These are phyloP conservation scores for Heliothis virescens DNA, from an alignment of 1,140 invertebrate genomes.

Conservation along the genomic window DNA sequence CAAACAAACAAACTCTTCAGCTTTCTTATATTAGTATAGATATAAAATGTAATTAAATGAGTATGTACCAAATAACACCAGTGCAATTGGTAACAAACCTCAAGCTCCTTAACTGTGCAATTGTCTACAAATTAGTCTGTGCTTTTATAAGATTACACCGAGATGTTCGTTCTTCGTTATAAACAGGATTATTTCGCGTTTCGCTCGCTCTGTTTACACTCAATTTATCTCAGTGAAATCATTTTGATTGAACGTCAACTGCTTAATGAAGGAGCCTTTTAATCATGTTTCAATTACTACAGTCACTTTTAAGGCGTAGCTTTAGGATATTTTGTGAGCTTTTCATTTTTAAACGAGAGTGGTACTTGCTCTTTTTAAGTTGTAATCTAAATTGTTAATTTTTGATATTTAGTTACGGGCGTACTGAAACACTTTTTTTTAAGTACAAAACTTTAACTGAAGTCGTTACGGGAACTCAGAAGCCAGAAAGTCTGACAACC, in stretches of 20 bases:
- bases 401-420: neutral
- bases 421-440: no score
- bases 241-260: constrained; percentile 45
- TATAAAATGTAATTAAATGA: no score
- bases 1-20: no score
- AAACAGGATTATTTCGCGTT: constrained; percentile 47
- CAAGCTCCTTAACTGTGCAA: constrained; percentile 51
- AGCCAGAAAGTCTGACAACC: no score
- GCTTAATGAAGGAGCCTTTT: constrained; percentile 44
- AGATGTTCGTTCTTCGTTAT: constrained; percentile 48
- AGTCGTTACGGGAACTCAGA: no score
- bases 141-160: constrained; percentile 56
- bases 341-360: no score
- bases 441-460: no score
- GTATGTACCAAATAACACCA: no score
- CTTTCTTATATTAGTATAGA: no score
- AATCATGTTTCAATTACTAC: constrained; percentile 24
- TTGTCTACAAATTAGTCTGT: constrained; percentile 59
- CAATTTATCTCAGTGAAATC: constrained; percentile 47
- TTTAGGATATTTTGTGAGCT: neutral
- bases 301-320: neutral
- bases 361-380: no score
- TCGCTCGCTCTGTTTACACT: constrained; percentile 46
- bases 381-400: neutral
- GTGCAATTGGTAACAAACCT: neutral